A percentile compares a stretch with the other conserved stretches of the same genome.
Conservation (phyloP, 1,140 invertebrate species). For the Platyscapa corneri region DNA sequence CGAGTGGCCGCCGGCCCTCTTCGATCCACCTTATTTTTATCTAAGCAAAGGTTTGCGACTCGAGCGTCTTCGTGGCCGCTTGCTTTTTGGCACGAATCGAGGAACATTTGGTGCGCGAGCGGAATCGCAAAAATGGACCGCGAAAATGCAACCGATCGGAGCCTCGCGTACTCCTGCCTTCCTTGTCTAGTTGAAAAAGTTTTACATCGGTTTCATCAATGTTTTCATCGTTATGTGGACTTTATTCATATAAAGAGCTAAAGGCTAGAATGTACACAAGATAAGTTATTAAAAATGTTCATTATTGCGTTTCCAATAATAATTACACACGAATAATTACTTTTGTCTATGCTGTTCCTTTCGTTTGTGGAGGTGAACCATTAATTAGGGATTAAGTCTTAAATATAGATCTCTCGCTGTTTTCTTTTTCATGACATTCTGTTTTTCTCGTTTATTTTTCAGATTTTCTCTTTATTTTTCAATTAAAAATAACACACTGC, state of each 20-base stretch:
- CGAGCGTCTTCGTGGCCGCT: background rate
- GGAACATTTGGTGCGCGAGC: no score
- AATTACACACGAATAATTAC: conserved; percentile 69
- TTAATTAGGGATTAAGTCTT: conserved; percentile 28
- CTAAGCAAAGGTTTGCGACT: background rate
- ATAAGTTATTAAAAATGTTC: conserved; percentile 73
- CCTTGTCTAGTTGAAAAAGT: background rate
- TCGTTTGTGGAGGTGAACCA: conserved; percentile 25
- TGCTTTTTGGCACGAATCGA: conserved; percentile 43
- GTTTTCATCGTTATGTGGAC: conserved; percentile 67
- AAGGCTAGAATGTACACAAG: conserved; percentile 72
- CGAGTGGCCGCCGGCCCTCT: background rate
- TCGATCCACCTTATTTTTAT: conserved; percentile 11
- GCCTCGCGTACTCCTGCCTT: background rate
- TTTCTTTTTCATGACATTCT: background rate
- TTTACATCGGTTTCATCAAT: conserved; percentile 10
- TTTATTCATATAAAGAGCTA: conserved; percentile 73
- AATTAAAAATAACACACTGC: conserved; percentile 46
- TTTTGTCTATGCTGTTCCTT: background rate
- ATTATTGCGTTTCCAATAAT: conserved; percentile 68
- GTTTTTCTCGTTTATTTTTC: conserved; percentile 27
- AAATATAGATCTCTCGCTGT: conserved; percentile 26
- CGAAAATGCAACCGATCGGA: background rate
- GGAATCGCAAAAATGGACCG: background rate
- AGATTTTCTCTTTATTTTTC: conserved; percentile 40